Conservation (phyloP, 2,888 invertebrate species). For the Hyles lineata region DNA sequence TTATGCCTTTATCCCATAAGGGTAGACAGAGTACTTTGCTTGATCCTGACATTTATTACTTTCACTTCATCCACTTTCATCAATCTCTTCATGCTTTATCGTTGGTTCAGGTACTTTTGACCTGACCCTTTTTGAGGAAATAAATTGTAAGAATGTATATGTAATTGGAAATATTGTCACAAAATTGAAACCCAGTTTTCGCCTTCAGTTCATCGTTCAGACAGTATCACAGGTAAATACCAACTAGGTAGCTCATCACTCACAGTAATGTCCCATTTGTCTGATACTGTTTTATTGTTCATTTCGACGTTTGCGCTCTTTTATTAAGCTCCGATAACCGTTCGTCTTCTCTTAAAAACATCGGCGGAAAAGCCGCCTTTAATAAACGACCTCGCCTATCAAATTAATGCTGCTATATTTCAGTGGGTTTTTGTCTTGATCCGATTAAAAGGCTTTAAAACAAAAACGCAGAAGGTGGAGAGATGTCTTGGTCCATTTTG, state of each 20-base stretch:
- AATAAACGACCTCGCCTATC: neutral
- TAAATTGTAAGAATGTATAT: too few relatives aligned
- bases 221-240: slow-evolving; percentile 33
- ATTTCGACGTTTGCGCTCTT: slow-evolving; percentile 22
- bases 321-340: slow-evolving; percentile 29
- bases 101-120: too few relatives aligned
- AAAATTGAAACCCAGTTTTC: neutral
- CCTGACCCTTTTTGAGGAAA: too few relatives aligned
- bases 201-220: neutral
- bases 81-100: too few relatives aligned
- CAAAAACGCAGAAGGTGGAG: too few relatives aligned
- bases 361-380: slow-evolving; percentile 31
- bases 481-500: too few relatives aligned
- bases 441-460: too few relatives aligned
- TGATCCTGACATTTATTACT: too few relatives aligned
- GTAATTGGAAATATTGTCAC: too few relatives aligned
- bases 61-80: too few relatives aligned
- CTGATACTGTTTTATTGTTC: slow-evolving; percentile 38
- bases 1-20: too few relatives aligned
- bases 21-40: too few relatives aligned
- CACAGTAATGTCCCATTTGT: slow-evolving; percentile 38
- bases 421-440: neutral
- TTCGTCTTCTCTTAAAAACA: slow-evolving; percentile 26
- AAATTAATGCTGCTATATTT: neutral
- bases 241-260: slow-evolving; percentile 35